Percentiles rank a stretch among this genome's conserved stretches.
Conservation (phyloP, 2,113 vertebrate genomes). For the Micronycteris hirsuta region DNA sequence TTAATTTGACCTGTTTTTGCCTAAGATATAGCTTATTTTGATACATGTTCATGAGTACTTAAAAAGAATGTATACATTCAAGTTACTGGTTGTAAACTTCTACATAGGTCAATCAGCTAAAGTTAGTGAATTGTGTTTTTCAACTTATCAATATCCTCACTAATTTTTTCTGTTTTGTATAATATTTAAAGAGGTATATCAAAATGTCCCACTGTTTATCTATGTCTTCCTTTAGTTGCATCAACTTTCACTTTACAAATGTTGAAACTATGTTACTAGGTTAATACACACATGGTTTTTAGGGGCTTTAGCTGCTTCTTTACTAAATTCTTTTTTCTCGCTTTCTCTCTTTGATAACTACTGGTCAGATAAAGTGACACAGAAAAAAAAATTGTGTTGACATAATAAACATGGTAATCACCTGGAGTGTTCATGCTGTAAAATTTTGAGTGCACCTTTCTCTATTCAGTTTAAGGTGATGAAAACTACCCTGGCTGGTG, state of each 20-base stretch:
- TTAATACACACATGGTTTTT: neutral
- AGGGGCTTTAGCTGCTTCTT: neutral
- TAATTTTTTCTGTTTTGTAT: neutral
- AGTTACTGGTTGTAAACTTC: neutral
- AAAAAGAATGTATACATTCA: neutral
- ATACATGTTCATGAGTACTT: neutral
- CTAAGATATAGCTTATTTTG: neutral
- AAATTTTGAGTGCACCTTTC: neutral
- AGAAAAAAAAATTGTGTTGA: neutral
- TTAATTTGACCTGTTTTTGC: neutral
- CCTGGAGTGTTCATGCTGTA: neutral
- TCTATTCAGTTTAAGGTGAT: neutral
- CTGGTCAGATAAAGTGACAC: neutral
- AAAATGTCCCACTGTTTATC: neutral
- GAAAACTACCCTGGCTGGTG: too few relatives aligned
- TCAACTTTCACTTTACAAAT: neutral
- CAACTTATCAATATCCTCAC: neutral
- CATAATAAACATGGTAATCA: neutral
- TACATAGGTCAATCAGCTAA: neutral
- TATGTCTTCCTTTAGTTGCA: neutral
- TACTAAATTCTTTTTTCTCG: neutral
- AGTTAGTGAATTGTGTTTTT: neutral
- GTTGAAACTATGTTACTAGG: neutral
- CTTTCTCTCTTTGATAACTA: neutral
- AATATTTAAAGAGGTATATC: neutral